Evolutionary conservation across 2,888 invertebrate species (phyloP).

Genomic region (Abrostola tripartita): DNA sequence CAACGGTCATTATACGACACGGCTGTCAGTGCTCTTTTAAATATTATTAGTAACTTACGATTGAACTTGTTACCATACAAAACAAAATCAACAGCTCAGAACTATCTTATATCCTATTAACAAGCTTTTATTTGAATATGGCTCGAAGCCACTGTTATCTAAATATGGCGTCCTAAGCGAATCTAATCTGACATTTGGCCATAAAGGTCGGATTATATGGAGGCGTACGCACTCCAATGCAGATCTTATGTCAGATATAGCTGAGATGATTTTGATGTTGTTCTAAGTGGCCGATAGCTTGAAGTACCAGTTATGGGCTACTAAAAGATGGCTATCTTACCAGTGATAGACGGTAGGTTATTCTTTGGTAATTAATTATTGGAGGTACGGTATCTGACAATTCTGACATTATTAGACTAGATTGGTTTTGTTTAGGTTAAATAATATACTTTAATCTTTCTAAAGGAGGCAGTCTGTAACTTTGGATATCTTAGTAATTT

Average conservation of each 20-base stretch:
- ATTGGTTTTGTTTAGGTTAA: too few relatives aligned
- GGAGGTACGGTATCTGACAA: not conserved
- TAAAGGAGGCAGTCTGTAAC: too few relatives aligned
- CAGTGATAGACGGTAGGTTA: conserved; percentile 18
- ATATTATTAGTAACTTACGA: too few relatives aligned
- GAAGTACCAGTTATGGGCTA: conserved; percentile 56
- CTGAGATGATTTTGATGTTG: conserved; percentile 78
- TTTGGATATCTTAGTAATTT: too few relatives aligned
- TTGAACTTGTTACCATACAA: not conserved
- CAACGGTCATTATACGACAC: too few relatives aligned
- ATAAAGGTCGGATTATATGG: conserved; percentile 64
- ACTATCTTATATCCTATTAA: conserved; percentile 18
- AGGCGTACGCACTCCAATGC: conserved; percentile 65
- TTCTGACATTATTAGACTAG: too few relatives aligned
- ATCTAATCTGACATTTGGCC: conserved; percentile 74
- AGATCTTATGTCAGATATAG: conserved; percentile 62
- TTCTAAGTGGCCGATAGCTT: conserved; percentile 71
- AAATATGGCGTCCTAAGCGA: conserved; percentile 60
- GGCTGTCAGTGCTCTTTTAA: too few relatives aligned
- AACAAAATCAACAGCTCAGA: conserved; percentile 11
- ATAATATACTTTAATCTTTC: too few relatives aligned
- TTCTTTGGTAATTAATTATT: not conserved
- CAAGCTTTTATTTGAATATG: conserved; percentile 40
- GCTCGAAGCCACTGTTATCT: conserved; percentile 57
- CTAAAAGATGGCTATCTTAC: conserved; percentile 46